phyloP scores from a whole-genome alignment of 2,113 vertebrate genomes.

The Paedocypris sp. region DNA sequence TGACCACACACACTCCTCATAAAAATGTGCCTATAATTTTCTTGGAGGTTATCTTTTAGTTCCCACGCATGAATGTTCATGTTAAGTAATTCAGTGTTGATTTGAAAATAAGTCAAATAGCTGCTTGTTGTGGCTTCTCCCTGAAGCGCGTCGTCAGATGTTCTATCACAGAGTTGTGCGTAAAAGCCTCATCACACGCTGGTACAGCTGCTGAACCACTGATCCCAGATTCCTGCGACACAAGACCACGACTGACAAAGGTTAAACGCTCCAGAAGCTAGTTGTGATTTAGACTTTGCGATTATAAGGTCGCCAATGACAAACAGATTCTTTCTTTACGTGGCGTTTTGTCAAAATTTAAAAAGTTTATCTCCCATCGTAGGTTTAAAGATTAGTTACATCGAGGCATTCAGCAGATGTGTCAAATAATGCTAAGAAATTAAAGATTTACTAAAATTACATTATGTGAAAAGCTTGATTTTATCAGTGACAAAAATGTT shows the following conservation, averaged over 20 bases:
- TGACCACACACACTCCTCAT: neutral
- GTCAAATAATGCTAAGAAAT: too few relatives aligned
- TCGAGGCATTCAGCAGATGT: too few relatives aligned
- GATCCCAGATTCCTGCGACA: constrained; percentile 47
- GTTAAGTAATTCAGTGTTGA: neutral
- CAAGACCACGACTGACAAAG: neutral
- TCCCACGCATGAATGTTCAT: neutral
- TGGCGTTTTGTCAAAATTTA: too few relatives aligned
- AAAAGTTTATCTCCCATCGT: too few relatives aligned
- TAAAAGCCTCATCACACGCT: constrained; percentile 46
- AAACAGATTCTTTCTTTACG: too few relatives aligned
- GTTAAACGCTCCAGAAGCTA: neutral
- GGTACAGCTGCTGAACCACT: constrained; percentile 54
- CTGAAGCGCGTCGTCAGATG: neutral
- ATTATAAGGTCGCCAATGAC: too few relatives aligned
- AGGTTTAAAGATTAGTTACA: too few relatives aligned
- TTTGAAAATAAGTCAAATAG: neutral
- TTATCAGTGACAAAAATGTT: too few relatives aligned
- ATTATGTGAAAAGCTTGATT: too few relatives aligned
- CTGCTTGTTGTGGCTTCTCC: neutral
- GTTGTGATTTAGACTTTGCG: too few relatives aligned
- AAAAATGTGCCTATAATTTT: neutral
- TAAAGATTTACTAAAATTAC: too few relatives aligned
- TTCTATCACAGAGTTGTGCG: constrained; percentile 45
- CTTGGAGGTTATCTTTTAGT: neutral